Evolutionary conservation across 2,797 vertebrate species (phyloP).

Genomic region (Australoheros facetus): DNA sequence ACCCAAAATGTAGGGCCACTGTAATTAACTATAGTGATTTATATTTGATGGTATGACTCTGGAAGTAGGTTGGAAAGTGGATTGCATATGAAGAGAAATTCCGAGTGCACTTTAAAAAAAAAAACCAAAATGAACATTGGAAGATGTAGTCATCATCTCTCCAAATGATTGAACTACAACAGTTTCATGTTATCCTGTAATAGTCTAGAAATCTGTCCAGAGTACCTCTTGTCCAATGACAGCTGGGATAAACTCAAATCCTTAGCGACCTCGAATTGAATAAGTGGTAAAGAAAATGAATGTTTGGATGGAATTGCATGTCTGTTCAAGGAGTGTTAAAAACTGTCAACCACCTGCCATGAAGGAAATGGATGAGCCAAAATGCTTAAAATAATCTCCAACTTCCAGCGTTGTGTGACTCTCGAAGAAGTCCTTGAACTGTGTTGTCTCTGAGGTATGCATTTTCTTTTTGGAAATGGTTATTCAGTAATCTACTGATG

Average conservation of each 20-base stretch:
- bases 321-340: no score
- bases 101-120: not conserved
- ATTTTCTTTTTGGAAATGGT: not conserved
- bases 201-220: not conserved
- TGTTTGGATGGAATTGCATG: not conserved
- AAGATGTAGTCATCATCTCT: no score
- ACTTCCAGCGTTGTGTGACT: not conserved
- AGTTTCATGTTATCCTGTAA: not conserved
- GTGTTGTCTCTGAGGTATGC: accelerated
- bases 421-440: not conserved
- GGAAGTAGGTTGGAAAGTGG: not conserved
- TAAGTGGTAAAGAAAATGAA: not conserved
- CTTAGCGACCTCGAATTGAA: accelerated
- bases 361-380: not conserved
- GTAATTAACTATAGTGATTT: not conserved
- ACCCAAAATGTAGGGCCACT: accelerated
- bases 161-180: no score
- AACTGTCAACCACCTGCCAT: not conserved
- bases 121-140: no score
- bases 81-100: not conserved
- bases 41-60: not conserved
- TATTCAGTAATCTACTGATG: not conserved
- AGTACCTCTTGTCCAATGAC: not conserved
- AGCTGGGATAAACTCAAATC: not conserved
- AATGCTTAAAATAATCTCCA: not conserved